Evolutionary conservation across 2,888 invertebrate species (phyloP), one percentile per base, ranked within the genome.

Genomic region (Drosophila vallismaia): DNA sequence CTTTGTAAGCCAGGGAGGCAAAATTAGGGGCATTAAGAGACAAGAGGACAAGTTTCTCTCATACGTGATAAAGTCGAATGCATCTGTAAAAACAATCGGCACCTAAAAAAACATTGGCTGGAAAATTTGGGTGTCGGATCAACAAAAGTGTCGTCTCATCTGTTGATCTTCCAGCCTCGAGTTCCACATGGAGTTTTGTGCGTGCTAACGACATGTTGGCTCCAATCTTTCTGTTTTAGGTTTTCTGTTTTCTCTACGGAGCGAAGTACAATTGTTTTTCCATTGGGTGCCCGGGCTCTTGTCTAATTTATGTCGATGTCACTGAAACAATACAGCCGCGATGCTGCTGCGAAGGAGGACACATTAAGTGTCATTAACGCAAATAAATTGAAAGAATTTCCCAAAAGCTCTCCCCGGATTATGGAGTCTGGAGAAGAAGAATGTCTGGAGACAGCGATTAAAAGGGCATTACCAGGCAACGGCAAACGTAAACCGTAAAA

Each of bases 11-110:
- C 74, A 75, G 70, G 64, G 75, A 71, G 79, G 64, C 44, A 83
- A 88, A 88, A 88, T 86, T 88, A 88, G 86, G 78, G 77, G 82
- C 76, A 88, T 88, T 84, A 86, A 84, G 85, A 88, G 84, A 86
- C 84, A 87, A 19, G 19, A 19, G 19, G 19, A 19, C 2, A 19
- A 87, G 83, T 87, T 88, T 29, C 42, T 63, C 19, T 12, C 64
- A 63, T 64, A 64, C 52, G 64, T 64, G 52, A 64, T 64, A 64
- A 64, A 64, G 64, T 73, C 54, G 74, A 70, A 70, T 73, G 70
- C 70, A 79, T 71, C 69, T 87, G 81, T 88, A 64, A 88, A 74
- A 71, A 60, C 85, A 87, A 74, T 68, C 71, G 71, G 54, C 68
- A 53, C 60, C 69, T 54, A 86, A 81, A 88, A 86, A 69, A 87